Evolutionary conservation across 1,140 invertebrate species (phyloP).

Genomic region (Calliphora vicina): DNA sequence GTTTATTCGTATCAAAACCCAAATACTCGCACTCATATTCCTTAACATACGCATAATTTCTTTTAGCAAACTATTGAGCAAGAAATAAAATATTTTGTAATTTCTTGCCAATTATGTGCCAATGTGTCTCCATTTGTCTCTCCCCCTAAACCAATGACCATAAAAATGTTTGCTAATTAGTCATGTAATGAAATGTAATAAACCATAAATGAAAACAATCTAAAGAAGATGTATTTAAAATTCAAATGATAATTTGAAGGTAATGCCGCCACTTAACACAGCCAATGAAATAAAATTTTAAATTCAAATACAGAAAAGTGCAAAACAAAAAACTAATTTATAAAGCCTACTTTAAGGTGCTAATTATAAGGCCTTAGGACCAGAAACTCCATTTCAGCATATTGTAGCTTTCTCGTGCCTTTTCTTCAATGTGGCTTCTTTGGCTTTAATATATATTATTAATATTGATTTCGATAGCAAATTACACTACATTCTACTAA

Average conservation of each 20-base stretch:
- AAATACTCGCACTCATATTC: too few species aligned
- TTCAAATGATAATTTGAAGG: neutral
- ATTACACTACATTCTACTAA: neutral
- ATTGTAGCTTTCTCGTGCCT: too few species aligned
- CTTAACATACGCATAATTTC: too few species aligned
- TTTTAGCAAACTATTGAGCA: too few species aligned
- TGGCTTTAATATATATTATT: too few species aligned
- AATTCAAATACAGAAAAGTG: neutral
- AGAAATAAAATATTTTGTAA: too few species aligned
- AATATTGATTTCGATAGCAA: too few species aligned
- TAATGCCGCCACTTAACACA: neutral
- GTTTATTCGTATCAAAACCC: too few species aligned
- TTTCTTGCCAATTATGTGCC: too few species aligned
- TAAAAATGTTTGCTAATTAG: neutral
- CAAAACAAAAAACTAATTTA: neutral
- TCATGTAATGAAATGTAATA: slow-evolving; percentile 5
- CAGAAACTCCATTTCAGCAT: neutral
- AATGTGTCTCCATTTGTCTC: too few species aligned
- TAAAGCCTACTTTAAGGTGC: neutral
- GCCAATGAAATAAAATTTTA: neutral
- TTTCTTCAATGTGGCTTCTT: too few species aligned
- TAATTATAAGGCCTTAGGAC: neutral
- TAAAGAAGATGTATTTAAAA: neutral
- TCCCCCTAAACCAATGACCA: neutral
- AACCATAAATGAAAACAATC: neutral